These are phyloP conservation scores for Agonopterix alstromeriana DNA, from an alignment of 2,888 invertebrate genomes.

Conservation along the genomic window DNA sequence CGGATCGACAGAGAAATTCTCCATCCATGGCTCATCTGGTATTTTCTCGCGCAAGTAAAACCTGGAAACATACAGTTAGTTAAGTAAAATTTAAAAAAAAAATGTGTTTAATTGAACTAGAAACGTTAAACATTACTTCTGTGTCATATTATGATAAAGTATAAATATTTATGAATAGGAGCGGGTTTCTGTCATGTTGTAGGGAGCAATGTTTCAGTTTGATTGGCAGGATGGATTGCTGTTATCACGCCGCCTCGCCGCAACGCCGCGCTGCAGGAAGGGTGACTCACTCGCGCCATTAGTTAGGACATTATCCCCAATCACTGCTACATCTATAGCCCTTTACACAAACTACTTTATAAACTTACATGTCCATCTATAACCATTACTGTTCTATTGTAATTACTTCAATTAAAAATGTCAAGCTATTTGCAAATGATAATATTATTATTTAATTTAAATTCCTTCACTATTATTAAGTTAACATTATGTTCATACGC, in stretches of 20 bases:
- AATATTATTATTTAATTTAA: background rate
- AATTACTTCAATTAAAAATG: background rate
- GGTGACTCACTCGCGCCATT: conserved; percentile 54
- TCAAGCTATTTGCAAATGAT: background rate
- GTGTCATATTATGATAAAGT: conserved; percentile 45
- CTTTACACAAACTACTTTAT: conserved; percentile 25
- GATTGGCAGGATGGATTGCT: conserved; percentile 68
- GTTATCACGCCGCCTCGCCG: conserved; percentile 55
- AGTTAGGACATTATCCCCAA: conserved; percentile 53
- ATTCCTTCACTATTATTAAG: background rate
- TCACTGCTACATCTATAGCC: conserved; percentile 33
- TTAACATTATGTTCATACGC: background rate
- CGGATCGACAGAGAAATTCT: conserved; percentile 92
- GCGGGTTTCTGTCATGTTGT: conserved; percentile 16
- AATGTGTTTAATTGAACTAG: conserved; percentile 5
- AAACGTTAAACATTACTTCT: conserved; percentile 41
- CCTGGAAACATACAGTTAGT: conserved; percentile 56
- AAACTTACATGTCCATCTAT: background rate
- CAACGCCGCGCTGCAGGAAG: conserved; percentile 54
- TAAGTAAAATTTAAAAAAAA: conserved; percentile 5
- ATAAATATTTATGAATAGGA: conserved; percentile 28
- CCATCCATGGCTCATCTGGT: conserved; percentile 90
- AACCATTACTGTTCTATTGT: background rate
- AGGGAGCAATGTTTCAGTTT: conserved; percentile 48
- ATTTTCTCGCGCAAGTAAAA: conserved; percentile 93